A percentile compares a stretch with the other conserved stretches of the same genome.
Evolutionary conservation across 2,797 vertebrate genomes (phyloP).

Genomic region (Paguma larvata): DNA sequence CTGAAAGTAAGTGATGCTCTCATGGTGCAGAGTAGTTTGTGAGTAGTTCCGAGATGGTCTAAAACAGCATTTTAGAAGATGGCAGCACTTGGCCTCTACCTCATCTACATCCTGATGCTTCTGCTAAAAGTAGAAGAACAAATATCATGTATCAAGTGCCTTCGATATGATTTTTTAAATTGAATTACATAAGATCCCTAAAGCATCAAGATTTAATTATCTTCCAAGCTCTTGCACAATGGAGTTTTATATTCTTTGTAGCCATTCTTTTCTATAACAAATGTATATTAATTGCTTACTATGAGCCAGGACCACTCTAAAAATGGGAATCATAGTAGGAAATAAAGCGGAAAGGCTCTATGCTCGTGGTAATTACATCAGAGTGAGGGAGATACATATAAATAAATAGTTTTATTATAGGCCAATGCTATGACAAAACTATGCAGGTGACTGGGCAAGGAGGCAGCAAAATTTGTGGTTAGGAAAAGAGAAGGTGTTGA

Average conservation of each 20-base stretch:
- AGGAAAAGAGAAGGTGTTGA: neutral
- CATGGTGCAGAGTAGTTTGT: neutral
- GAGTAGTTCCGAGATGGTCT: neutral
- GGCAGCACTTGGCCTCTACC: neutral
- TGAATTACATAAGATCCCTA: neutral
- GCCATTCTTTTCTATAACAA: neutral
- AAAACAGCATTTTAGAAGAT: neutral
- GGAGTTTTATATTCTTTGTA: neutral
- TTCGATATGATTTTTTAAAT: constrained; percentile 7
- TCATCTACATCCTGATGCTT: neutral
- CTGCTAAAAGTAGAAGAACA: neutral
- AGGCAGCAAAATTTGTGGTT: neutral
- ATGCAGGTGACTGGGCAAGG: no score
- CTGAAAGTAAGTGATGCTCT: neutral
- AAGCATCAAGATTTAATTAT: constrained; percentile 14
- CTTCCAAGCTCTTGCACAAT: neutral
- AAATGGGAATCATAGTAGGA: neutral
- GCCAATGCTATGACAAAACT: neutral
- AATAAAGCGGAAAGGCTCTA: neutral
- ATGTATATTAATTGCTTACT: neutral
- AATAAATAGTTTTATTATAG: neutral
- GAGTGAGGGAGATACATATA: neutral
- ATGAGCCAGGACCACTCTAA: neutral
- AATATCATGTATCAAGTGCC: neutral
- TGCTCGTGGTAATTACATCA: neutral